Evolutionary conservation across 2,888 invertebrate species (phyloP), one percentile per base, ranked within the genome.

Genomic region (Pseudococcus longispinus): DNA sequence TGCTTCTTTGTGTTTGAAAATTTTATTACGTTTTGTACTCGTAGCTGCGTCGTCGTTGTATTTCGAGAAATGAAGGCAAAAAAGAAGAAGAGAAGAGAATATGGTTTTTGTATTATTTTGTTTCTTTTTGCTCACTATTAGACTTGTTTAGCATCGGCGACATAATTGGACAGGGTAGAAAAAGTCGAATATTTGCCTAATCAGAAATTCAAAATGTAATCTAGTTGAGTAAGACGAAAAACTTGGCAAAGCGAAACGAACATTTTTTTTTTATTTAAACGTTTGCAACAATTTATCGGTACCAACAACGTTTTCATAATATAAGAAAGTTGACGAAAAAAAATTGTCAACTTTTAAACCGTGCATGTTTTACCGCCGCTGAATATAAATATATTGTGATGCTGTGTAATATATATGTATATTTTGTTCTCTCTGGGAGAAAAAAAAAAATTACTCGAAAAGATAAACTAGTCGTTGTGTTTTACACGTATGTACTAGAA

Each of bases 161-260:
- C 70, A 70, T 70, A 70, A 70, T 70, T 70, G 29, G 70, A 13
- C 8, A 29, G 70, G 70, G 18, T 70, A 29, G 60, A 70, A 23
- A 29, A 29, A 70, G 2, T 70, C 70, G 70, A 70, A 70, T 70
- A 65, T 65, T 65, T 65, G 70, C 70, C 70, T 70, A 70, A 70
- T 70, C 70, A 70, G 29, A 70, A 70, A 70, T 70, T 70, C 70
- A 70, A 70, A 70, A 70, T 70, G 70, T 70, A 70, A 70, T 70
- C 70, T 70, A 70, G 29, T 70, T 70, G 70, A 70, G 70, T 70
- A 70, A 70, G 29, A 70, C 70, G 70, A 29, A 70, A 70, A 70
- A 70, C 29, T 70, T 32, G 70, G 13, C 70, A 18, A 32, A 70
- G 70, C 32, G 70, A 29, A 15, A 70, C 18, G 70, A 18, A n/a